Conservation (phyloP, 2,113 vertebrate species). For the Labrus mixtus region DNA sequence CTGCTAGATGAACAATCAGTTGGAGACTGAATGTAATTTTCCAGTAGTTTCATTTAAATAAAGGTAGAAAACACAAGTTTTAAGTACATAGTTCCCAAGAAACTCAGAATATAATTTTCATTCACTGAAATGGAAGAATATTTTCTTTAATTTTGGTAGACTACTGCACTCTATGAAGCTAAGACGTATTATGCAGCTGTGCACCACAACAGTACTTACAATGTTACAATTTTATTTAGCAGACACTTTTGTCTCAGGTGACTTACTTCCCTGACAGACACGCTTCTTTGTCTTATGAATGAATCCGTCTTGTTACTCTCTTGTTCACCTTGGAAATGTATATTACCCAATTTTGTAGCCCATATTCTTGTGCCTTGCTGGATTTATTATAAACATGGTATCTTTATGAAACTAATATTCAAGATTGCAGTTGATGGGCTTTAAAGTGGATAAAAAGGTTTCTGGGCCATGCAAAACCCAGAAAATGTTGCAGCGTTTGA, state of each 20-base stretch:
- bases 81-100: conserved; percentile 9
- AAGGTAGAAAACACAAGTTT: background rate
- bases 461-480: too few relatives aligned
- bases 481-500: too few relatives aligned
- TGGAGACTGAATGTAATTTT: background rate
- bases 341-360: conserved; percentile 2
- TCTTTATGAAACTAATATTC: conserved; percentile 17
- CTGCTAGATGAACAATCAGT: background rate
- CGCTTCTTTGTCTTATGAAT: conserved; percentile 16
- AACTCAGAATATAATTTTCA: background rate
- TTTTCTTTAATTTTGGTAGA: conserved; percentile 19
- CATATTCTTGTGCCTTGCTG: conserved; percentile 19
- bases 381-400: conserved; percentile 53
- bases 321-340: conserved; percentile 10
- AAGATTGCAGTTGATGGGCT: conserved; percentile 22
- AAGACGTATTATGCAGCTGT: too few relatives aligned
- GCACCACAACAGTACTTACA: too few relatives aligned
- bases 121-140: background rate
- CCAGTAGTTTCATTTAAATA: background rate
- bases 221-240: too few relatives aligned
- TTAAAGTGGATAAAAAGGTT: conserved; percentile 21
- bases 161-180: background rate
- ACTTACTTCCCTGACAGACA: background rate
- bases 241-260: background rate
- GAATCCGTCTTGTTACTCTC: background rate